A percentile compares a stretch with the other conserved stretches of the same genome.
Conservation (phyloP, 2,797 vertebrate species). For the Sebastes kiyomatsui region DNA sequence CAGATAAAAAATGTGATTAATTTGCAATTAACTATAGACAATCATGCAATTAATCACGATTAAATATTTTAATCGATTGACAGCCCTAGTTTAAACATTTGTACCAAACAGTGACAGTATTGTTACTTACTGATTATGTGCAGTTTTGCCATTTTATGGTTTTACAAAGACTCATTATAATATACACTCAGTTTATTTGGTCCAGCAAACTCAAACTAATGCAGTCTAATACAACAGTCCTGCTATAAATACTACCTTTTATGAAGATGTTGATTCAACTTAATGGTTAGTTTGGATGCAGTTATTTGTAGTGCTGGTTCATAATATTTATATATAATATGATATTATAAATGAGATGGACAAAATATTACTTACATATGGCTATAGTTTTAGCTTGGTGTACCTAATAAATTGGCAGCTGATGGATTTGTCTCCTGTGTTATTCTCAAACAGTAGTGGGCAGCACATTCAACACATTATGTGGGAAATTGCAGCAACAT, state of each 20-base stretch:
- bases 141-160: too few species aligned
- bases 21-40: too few species aligned
- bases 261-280: neutral
- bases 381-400: neutral
- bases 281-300: neutral
- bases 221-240: neutral
- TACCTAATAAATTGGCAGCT: neutral
- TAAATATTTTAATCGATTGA: too few species aligned
- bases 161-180: too few species aligned
- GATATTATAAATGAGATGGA: neutral
- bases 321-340: neutral
- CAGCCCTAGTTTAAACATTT: neutral
- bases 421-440: neutral
- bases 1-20: fast-evolving
- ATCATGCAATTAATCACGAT: too few species aligned
- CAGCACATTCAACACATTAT: conserved; percentile 10
- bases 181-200: neutral
- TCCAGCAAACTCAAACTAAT: neutral
- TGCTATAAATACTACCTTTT: neutral
- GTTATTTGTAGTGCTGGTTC: neutral
- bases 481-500: neutral
- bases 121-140: neutral
- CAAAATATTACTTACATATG: neutral
- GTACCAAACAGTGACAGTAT: neutral
- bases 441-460: conserved; percentile 6